Percentiles rank a stretch among this genome's conserved stretches.
Conservation (phyloP, 2,888 invertebrate species). For the Arrhopalites spinosus region DNA sequence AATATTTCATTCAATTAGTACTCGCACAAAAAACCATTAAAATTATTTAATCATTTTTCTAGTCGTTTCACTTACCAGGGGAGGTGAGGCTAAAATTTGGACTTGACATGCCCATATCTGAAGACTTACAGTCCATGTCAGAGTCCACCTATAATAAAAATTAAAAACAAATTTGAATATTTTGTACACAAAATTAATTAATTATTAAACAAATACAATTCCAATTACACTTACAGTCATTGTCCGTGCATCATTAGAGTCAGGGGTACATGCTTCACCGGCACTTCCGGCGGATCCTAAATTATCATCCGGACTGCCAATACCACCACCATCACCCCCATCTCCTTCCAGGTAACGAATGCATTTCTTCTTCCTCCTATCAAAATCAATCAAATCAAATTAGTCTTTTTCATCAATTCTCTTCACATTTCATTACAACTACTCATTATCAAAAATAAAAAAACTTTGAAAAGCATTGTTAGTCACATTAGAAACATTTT, state of each 20-base stretch:
- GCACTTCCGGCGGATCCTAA: constrained; percentile 80
- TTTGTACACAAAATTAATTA: no score
- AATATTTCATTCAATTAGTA: not conserved
- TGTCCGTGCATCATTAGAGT: constrained; percentile 71
- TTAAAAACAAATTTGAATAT: no score
- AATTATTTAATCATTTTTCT: not conserved
- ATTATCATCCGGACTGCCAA: constrained; percentile 73
- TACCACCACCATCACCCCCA: constrained; percentile 68
- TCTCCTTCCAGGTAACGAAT: constrained; percentile 90
- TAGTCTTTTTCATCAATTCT: not conserved
- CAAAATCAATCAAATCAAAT: constrained; percentile 6
- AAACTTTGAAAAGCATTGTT: not conserved
- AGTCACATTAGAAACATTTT: not conserved
- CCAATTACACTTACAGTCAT: no score
- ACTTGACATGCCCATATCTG: constrained; percentile 58
- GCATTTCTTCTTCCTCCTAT: constrained; percentile 96
- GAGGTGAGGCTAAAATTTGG: constrained; percentile 57
- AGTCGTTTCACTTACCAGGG: constrained; percentile 56
- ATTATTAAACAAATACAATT: no score
- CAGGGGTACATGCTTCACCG: constrained; percentile 62
- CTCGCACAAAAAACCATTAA: not conserved
- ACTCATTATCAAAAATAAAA: not conserved
- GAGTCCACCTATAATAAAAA: constrained; percentile 65
- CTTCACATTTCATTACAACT: not conserved
- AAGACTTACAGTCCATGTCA: constrained; percentile 62